Evolutionary conservation across 1,140 invertebrate genomes (phyloP).

Genomic region (Sycophila sp.): DNA sequence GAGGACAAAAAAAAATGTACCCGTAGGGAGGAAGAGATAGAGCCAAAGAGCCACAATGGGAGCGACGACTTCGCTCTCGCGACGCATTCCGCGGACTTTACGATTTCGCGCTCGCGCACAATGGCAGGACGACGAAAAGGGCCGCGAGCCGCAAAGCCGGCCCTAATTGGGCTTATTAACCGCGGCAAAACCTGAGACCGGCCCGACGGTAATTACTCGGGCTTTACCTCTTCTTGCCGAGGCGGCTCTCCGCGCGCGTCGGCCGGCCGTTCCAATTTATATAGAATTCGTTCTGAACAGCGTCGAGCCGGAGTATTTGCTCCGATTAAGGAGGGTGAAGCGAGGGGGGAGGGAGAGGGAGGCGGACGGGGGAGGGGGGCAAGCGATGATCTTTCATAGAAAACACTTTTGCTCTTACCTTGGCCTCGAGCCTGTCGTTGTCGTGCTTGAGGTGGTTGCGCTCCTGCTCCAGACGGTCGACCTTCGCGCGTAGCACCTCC

Average conservation of each 20-base stretch:
- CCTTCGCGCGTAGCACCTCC: constrained; percentile 80
- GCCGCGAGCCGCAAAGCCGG: neutral
- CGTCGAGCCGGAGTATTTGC: neutral
- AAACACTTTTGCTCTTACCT: constrained; percentile 73
- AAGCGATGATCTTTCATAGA: constrained; percentile 10
- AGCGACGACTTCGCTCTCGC: too few species aligned
- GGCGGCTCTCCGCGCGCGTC: too few species aligned
- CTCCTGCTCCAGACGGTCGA: constrained; percentile 89
- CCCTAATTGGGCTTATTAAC: constrained; percentile 35
- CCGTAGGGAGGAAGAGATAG: constrained; percentile 1
- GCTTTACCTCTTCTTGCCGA: neutral
- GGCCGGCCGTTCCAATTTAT: constrained; percentile 25
- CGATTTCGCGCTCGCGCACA: neutral
- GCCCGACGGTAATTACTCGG: constrained; percentile 13
- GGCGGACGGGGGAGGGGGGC: neutral
- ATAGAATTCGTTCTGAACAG: constrained; percentile 33
- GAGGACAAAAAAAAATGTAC: too few species aligned
- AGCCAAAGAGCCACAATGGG: too few species aligned
- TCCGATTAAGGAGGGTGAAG: neutral
- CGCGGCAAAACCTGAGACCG: neutral
- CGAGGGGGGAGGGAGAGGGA: neutral
- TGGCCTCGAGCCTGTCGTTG: constrained; percentile 88
- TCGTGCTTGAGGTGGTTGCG: constrained; percentile 85
- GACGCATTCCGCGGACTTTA: too few species aligned
- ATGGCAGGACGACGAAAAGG: neutral